Evolutionary conservation across 2,113 vertebrate species (phyloP).

Genomic region (Centropristis striata): DNA sequence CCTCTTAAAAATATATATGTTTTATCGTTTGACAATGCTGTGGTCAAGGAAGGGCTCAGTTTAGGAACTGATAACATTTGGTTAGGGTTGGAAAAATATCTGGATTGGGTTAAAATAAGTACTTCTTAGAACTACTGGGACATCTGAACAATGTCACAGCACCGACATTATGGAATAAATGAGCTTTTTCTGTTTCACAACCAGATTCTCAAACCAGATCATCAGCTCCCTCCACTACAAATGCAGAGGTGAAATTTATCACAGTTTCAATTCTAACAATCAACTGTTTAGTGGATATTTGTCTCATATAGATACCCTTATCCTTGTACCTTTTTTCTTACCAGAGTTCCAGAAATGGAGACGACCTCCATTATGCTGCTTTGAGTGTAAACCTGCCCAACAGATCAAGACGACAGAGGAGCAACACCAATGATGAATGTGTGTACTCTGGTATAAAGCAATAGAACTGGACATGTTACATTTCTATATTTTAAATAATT

Average conservation of each 20-base stretch:
- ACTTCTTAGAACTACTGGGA: too few relatives aligned
- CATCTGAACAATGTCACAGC: too few relatives aligned
- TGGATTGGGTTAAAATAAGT: too few relatives aligned
- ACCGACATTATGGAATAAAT: too few relatives aligned
- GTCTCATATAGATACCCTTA: neutral
- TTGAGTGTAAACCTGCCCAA: neutral
- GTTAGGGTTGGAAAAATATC: too few relatives aligned
- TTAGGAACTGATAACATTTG: too few relatives aligned
- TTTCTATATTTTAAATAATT: too few relatives aligned
- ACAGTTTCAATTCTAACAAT: neutral
- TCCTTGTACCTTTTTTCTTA: neutral
- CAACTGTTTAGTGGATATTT: neutral
- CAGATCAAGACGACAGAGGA: conserved; percentile 3
- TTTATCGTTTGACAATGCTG: too few relatives aligned
- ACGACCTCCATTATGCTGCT: neutral
- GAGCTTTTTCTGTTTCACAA: neutral
- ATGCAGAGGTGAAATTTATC: neutral
- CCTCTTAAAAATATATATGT: too few relatives aligned
- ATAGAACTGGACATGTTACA: neutral
- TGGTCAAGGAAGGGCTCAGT: too few relatives aligned
- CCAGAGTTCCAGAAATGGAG: neutral
- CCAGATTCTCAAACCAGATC: neutral
- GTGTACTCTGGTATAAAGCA: conserved; percentile 31
- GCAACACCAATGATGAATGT: neutral
- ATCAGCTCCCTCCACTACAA: neutral